Evolutionary conservation across 2,888 invertebrate species (phyloP).

Genomic region (Dendrolimus houi): DNA sequence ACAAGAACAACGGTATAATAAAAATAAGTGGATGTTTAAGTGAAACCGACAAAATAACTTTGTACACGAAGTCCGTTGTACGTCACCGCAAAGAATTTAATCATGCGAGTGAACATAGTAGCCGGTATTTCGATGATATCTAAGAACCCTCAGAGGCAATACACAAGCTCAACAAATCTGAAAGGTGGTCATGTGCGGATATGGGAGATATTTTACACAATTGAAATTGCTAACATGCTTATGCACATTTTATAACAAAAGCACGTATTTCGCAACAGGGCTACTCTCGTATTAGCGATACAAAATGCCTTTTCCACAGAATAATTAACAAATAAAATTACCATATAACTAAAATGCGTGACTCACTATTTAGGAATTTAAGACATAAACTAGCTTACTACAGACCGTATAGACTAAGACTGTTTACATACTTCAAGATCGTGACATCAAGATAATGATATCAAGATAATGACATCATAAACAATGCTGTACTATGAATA

Average conservation of each 20-base stretch:
- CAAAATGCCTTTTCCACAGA: conserved; percentile 34
- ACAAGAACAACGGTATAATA: neutral
- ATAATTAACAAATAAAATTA: conserved; percentile 47
- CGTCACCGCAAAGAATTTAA: conserved; percentile 63
- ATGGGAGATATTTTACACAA: conserved; percentile 57
- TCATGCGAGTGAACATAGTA: conserved; percentile 56
- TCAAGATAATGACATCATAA: too few relatives aligned
- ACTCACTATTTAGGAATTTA: conserved; percentile 19
- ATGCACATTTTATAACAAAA: conserved; percentile 58
- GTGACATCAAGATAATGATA: too few relatives aligned
- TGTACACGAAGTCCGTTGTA: conserved; percentile 32
- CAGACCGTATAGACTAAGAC: too few relatives aligned
- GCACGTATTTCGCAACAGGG: conserved; percentile 59
- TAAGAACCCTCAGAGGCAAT: conserved; percentile 49
- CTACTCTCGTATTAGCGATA: conserved; percentile 37
- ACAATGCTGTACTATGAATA: too few relatives aligned
- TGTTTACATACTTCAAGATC: too few relatives aligned
- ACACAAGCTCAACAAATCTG: conserved; percentile 60
- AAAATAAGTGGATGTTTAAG: conserved; percentile 12
- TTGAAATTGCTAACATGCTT: conserved; percentile 71
- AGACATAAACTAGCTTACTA: neutral
- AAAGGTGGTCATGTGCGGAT: conserved; percentile 45
- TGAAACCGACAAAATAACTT: conserved; percentile 41
- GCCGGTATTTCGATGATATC: conserved; percentile 65
- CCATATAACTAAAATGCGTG: conserved; percentile 39